Conservation (phyloP, 2,113 vertebrate genomes). For the Pionites leucogaster region DNA sequence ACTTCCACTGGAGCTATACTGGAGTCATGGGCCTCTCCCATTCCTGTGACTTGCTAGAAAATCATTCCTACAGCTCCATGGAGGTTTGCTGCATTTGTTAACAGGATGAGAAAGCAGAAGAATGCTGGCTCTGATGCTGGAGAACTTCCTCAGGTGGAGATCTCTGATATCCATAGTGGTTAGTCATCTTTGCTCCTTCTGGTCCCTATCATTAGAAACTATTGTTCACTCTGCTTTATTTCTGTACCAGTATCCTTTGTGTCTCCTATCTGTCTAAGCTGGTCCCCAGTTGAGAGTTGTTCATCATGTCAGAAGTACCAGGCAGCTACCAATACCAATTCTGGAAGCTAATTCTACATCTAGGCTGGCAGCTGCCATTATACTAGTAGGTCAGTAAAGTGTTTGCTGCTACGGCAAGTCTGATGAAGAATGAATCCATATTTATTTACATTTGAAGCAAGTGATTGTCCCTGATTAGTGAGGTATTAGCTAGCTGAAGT, state of each 20-base stretch:
- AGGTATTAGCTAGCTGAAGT: neutral
- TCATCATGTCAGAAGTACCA: neutral
- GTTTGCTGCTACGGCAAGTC: neutral
- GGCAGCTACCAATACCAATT: neutral
- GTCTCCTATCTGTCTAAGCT: neutral
- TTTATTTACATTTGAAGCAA: constrained; percentile 1
- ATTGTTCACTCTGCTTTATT: neutral
- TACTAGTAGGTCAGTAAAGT: neutral
- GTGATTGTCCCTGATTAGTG: neutral
- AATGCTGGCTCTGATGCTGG: neutral
- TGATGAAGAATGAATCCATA: neutral
- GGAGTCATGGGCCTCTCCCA: neutral
- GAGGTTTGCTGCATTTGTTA: neutral
- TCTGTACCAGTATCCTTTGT: neutral
- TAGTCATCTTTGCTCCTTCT: neutral
- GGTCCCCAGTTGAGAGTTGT: neutral
- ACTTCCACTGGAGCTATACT: neutral
- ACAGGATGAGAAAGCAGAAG: neutral
- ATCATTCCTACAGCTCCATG: neutral
- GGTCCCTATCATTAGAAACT: neutral
- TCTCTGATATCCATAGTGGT: neutral
- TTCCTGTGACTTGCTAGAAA: neutral
- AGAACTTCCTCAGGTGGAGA: neutral
- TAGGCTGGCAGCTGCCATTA: neutral
- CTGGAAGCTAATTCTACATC: neutral